Base-by-base conservation (phyloP, 2,113 vertebrate genomes). In the Oriolus oriolus region DNA sequence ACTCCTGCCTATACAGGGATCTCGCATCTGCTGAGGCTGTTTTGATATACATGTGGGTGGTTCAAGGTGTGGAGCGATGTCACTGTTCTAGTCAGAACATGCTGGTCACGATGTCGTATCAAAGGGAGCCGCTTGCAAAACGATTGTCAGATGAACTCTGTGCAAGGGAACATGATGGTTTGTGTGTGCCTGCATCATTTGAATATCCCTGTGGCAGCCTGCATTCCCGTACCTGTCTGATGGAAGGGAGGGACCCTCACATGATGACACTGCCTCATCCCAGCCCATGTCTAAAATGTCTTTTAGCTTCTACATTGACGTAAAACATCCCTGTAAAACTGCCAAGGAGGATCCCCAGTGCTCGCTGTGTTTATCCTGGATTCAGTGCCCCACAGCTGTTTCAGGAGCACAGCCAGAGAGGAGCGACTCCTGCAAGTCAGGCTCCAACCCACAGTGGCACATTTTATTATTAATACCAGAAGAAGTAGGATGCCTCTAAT, bases 41-140 rank as follows among this genome's bases (percentile, higher is more conserved):
- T 93, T 76, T 71, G 96, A 89, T 94, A 52, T 23, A 41, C 37
- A 10, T 7, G 96, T 95, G 96, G 96, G 96, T 94, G 96, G 95
- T 93, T 95, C 88, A 81, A 97, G 95, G 96, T 49, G 96, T 92
- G 96, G 95, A 96, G 73, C 60, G 23, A 71, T 95, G 96, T 93
- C 96, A 92, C 90, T 0, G 1, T 78, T 94, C 93, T 42, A 95
- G 95, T 97, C 20, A 56, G 95, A 96, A 95, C 96, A 96, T 7
- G 96, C 93, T 78, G 92, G 42, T 81, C 44, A 33, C 12, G 23
- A 18, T 64, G 83, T 92, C 37, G 0, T 78, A 95, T 92, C 93
- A 96, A 95, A 94, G 93, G 3, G 50, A 84, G 59, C 85, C 26
- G 9, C 92, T 92, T 90, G 79, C 93, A 94, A 70, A 90, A 90